phyloP scores from a whole-genome alignment of 2,888 invertebrate genomes.

The Trichacis sp. region DNA sequence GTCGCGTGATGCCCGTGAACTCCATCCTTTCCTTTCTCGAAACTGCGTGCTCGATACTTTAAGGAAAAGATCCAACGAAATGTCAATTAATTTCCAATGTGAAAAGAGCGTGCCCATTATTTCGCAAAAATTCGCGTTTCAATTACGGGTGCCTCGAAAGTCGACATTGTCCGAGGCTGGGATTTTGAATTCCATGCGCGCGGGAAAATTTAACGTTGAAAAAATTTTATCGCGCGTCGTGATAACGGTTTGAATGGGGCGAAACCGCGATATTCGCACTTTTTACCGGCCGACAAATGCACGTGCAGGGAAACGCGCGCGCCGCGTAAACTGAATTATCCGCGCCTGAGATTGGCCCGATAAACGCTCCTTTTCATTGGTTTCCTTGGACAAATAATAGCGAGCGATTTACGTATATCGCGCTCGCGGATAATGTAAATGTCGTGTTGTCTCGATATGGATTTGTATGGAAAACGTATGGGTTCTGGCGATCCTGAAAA shows the following conservation, averaged over 20 bases:
- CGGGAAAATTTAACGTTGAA: too few relatives aligned
- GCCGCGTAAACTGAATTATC: slow-evolving; percentile 3
- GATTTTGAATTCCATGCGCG: too few relatives aligned
- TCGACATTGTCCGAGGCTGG: too few relatives aligned
- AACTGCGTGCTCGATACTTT: too few relatives aligned
- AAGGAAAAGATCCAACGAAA: too few relatives aligned
- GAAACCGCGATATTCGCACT: neutral
- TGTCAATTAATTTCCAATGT: too few relatives aligned
- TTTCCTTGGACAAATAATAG: slow-evolving; percentile 20
- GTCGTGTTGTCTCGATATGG: slow-evolving; percentile 4
- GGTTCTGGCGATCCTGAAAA: too few relatives aligned
- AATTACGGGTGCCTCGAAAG: too few relatives aligned
- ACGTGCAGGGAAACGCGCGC: slow-evolving; percentile 9
- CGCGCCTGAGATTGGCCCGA: slow-evolving; percentile 6
- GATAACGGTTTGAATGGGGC: neutral
- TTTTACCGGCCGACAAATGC: slow-evolving; percentile 4
- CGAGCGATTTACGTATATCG: slow-evolving; percentile 9
- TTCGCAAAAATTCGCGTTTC: too few relatives aligned
- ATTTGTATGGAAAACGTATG: slow-evolving; percentile 7
- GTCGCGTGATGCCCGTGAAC: slow-evolving; percentile 40
- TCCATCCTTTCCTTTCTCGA: neutral
- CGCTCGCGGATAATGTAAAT: slow-evolving; percentile 4
- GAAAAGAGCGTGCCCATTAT: too few relatives aligned
- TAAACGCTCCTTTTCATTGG: slow-evolving; percentile 21
- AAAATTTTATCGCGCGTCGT: too few relatives aligned